Evolutionary conservation across 2,888 invertebrate species (phyloP).

Genomic region (Cheilosia vulpina): DNA sequence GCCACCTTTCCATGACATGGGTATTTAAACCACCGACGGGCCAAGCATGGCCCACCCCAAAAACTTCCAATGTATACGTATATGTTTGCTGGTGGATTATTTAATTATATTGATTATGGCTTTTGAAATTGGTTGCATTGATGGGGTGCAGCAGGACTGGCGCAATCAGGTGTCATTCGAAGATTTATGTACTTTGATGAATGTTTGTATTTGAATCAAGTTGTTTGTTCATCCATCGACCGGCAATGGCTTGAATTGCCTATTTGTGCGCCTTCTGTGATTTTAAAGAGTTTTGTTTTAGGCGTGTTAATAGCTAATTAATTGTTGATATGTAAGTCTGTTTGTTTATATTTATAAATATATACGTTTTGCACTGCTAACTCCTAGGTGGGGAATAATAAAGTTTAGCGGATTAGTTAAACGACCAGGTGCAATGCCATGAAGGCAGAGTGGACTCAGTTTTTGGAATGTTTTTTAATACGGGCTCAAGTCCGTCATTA

Average conservation of each 20-base stretch:
- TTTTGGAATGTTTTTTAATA: too few relatives aligned
- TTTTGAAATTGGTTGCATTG: constrained; percentile 3
- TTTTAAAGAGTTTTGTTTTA: background rate
- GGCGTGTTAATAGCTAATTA: background rate
- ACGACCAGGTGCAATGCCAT: too few relatives aligned
- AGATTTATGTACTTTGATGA: background rate
- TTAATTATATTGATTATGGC: constrained; percentile 44
- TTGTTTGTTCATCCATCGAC: background rate
- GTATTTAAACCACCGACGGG: background rate
- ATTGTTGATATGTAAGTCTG: too few relatives aligned
- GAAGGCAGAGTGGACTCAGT: too few relatives aligned
- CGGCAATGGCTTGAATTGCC: background rate
- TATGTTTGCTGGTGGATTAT: constrained; percentile 25
- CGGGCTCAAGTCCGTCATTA: too few relatives aligned
- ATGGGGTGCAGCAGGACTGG: background rate
- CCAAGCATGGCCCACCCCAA: background rate
- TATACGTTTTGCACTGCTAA: too few relatives aligned
- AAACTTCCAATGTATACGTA: constrained; percentile 20
- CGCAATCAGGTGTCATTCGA: constrained; percentile 9
- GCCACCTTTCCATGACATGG: background rate
- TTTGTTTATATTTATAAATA: too few relatives aligned
- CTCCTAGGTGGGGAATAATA: too few relatives aligned
- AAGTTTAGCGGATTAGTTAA: too few relatives aligned
- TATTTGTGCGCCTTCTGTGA: background rate
- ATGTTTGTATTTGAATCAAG: constrained; percentile 30